These are phyloP conservation scores for Sarotherodon lohbergeri DNA, from an alignment of 2,113 vertebrate species.

Conservation along the genomic window DNA sequence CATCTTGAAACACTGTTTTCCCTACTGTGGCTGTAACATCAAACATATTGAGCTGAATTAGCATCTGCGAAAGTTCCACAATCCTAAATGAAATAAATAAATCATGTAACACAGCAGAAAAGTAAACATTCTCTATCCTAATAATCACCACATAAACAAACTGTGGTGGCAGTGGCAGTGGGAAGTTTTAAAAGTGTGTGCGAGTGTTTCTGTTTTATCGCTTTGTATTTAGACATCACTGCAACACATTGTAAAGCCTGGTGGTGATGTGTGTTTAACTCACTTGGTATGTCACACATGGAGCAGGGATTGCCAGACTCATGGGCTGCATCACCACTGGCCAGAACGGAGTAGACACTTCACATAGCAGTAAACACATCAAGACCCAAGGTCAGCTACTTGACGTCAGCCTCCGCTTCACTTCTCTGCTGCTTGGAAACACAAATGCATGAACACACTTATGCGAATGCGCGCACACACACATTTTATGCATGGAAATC, in stretches of 20 bases:
- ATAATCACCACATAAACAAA: slow-evolving; percentile 22
- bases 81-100: background rate
- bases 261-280: background rate
- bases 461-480: background rate
- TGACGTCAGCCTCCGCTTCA: slow-evolving; percentile 55
- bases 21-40: too few species aligned
- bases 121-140: background rate
- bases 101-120: background rate
- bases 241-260: slow-evolving; percentile 22
- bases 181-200: background rate
- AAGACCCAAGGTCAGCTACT: slow-evolving; percentile 41
- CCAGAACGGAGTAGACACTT: slow-evolving; percentile 23
- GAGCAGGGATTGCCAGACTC: slow-evolving; percentile 10
- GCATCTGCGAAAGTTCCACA: background rate
- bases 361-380: slow-evolving; percentile 49
- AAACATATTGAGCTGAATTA: background rate
- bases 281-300: slow-evolving; percentile 19
- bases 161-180: background rate
- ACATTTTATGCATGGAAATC: background rate
- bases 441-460: background rate
- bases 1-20: too few species aligned
- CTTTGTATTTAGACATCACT: background rate
- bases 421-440: slow-evolving; percentile 45
- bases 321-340: background rate
- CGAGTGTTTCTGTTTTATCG: slow-evolving; percentile 14